These are phyloP conservation scores for Drosophila mimetica DNA, from an alignment of 2,888 invertebrate species.

Conservation along the genomic window DNA sequence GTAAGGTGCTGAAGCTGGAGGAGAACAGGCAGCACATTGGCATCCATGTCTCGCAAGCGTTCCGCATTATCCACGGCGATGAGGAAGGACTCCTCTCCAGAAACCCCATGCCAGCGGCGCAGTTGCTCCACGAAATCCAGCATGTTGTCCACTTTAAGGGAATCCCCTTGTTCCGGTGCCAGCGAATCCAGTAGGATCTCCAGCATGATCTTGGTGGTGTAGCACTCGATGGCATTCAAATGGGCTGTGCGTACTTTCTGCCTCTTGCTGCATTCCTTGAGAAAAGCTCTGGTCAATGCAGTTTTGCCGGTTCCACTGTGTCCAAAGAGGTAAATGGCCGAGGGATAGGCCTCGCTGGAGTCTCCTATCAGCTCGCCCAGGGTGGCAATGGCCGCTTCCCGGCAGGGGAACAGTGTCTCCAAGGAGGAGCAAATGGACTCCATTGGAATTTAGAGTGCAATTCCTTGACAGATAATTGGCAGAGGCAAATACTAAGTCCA, in stretches of 20 bases:
- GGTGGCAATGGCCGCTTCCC: conserved; percentile 69
- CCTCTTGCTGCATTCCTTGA: conserved; percentile 86
- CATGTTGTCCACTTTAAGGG: conserved; percentile 88
- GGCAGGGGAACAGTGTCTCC: conserved; percentile 79
- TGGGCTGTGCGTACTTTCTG: conserved; percentile 85
- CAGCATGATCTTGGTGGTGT: conserved; percentile 90
- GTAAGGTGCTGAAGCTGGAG: conserved; percentile 90
- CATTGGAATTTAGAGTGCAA: conserved; percentile 31
- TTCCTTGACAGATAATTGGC: not conserved
- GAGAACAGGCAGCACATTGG: conserved; percentile 89
- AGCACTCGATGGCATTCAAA: conserved; percentile 93
- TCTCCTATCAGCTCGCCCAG: conserved; percentile 81
- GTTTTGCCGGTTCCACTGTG: conserved; percentile 94
- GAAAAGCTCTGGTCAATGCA: conserved; percentile 87
- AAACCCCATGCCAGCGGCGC: conserved; percentile 60
- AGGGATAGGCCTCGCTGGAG: conserved; percentile 87
- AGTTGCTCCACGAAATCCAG: conserved; percentile 88
- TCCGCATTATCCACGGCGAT: conserved; percentile 93
- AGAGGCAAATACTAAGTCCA: not conserved
- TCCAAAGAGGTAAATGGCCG: conserved; percentile 91
- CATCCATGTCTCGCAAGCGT: conserved; percentile 90
- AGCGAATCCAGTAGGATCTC: conserved; percentile 89
- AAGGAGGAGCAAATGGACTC: conserved; percentile 51
- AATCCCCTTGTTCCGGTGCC: not conserved
- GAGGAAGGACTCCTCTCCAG: conserved; percentile 83